A percentile compares a stretch with the other conserved stretches of the same genome.
Conservation (phyloP, 2,797 vertebrate species). For the Meda fulgida region DNA sequence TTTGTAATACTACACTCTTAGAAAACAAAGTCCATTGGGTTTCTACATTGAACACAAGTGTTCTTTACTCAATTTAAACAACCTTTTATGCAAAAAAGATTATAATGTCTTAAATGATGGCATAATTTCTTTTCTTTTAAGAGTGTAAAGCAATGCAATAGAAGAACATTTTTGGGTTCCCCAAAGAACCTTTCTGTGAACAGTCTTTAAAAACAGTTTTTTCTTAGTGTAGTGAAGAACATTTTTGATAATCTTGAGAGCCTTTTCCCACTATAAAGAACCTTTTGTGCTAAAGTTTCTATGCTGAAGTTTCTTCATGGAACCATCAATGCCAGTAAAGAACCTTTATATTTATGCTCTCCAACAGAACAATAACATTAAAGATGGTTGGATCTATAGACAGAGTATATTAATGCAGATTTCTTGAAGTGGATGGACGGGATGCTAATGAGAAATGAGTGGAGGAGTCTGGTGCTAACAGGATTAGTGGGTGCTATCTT, state of each 20-base stretch:
- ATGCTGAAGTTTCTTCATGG: background rate
- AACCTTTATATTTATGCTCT: background rate
- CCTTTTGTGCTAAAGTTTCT: background rate
- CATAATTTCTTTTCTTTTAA: background rate
- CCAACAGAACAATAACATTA: background rate
- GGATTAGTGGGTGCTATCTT: constrained; percentile 52
- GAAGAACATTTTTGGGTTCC: background rate
- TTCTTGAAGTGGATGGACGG: constrained; percentile 31
- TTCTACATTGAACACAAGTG: background rate
- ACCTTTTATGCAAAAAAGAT: background rate
- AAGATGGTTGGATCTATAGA: background rate
- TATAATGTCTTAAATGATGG: background rate
- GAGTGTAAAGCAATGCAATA: background rate
- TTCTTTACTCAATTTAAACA: background rate
- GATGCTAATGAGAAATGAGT: constrained; percentile 36
- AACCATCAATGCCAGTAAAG: background rate
- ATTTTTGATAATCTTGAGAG: background rate
- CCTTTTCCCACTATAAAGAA: background rate
- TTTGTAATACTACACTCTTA: background rate
- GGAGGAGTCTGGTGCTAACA: constrained; percentile 44
- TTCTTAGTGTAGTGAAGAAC: background rate
- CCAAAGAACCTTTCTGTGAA: background rate
- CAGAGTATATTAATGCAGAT: constrained; percentile 25
- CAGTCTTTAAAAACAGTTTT: background rate
- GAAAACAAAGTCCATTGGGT: background rate